Evolutionary conservation across 2,888 invertebrate genomes (phyloP).

Genomic region (Apodemia duryi): DNA sequence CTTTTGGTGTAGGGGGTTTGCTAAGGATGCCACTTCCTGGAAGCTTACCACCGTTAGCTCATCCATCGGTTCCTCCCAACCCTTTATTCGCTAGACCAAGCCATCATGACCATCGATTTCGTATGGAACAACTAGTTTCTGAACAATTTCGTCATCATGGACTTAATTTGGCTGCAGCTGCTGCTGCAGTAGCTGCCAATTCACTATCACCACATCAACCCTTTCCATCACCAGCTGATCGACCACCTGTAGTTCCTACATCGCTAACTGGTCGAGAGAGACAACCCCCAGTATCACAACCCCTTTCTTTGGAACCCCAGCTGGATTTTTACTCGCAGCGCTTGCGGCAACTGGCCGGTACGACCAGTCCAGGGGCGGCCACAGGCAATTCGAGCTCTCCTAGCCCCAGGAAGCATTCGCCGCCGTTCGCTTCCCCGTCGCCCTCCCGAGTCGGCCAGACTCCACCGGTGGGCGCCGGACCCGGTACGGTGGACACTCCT

Average conservation of each 20-base stretch:
- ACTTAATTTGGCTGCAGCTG: slow-evolving; percentile 86
- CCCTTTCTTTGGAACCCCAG: slow-evolving; percentile 89
- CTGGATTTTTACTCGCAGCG: slow-evolving; percentile 99
- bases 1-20: slow-evolving; percentile 85
- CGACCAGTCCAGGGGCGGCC: slow-evolving; percentile 95
- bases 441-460: slow-evolving; percentile 85
- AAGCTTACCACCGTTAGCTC: slow-evolving; percentile 80
- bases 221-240: slow-evolving; percentile 81
- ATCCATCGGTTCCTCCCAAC: slow-evolving; percentile 84
- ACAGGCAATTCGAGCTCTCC: slow-evolving; percentile 90
- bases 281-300: slow-evolving; percentile 79
- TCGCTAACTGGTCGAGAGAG: slow-evolving; percentile 73
- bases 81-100: slow-evolving; percentile 87
- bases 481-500: slow-evolving; percentile 79
- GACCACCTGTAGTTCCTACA: slow-evolving; percentile 76
- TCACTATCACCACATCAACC: slow-evolving; percentile 81
- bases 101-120: slow-evolving; percentile 88
- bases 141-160: slow-evolving; percentile 91
- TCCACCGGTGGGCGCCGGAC: slow-evolving; percentile 82
- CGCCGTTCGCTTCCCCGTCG: slow-evolving; percentile 89
- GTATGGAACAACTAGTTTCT: slow-evolving; percentile 91
- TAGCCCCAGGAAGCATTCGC: slow-evolving; percentile 89
- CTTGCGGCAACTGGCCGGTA: slow-evolving; percentile 98
- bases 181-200: slow-evolving; percentile 83
- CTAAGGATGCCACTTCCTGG: slow-evolving; percentile 87